Evolutionary conservation across 2,888 invertebrate genomes (phyloP).

Genomic region (Dioctria linearis): DNA sequence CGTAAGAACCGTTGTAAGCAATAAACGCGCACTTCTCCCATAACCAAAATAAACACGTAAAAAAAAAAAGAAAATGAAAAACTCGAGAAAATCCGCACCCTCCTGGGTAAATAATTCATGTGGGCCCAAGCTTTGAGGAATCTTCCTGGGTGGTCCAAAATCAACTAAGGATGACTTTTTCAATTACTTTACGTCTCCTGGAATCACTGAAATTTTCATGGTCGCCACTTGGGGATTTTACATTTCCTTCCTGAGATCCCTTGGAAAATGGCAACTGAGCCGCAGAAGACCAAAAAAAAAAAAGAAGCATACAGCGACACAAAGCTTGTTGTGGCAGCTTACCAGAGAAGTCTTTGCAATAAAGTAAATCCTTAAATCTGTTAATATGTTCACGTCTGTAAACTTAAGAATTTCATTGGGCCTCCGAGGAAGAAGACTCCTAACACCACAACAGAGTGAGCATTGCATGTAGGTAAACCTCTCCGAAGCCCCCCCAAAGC

Average conservation of each 20-base stretch:
- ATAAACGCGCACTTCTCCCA: not conserved
- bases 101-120: constrained; percentile 36
- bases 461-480: constrained; percentile 3
- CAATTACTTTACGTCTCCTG: constrained; percentile 48
- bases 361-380: constrained; percentile 51
- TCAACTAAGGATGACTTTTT: constrained; percentile 48
- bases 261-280: constrained; percentile 10
- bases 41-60: too few relatives aligned
- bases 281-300: not conserved
- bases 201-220: constrained; percentile 49
- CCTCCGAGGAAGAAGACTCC: not conserved
- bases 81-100: not conserved
- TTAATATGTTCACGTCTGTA: constrained; percentile 52
- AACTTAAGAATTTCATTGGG: constrained; percentile 41
- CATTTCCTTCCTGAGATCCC: constrained; percentile 16
- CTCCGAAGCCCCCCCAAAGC: not conserved
- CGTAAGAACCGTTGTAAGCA: not conserved
- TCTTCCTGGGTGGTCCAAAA: constrained; percentile 33
- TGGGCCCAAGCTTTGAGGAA: constrained; percentile 5
- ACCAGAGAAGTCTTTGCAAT: constrained; percentile 29
- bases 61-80: not conserved
- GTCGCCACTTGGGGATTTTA: constrained; percentile 49
- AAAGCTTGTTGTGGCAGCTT: constrained; percentile 26
- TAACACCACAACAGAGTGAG: not conserved
- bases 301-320: not conserved